phyloP scores from a whole-genome alignment of 2,888 invertebrate species.

The Nephrocerus scutellatus region DNA sequence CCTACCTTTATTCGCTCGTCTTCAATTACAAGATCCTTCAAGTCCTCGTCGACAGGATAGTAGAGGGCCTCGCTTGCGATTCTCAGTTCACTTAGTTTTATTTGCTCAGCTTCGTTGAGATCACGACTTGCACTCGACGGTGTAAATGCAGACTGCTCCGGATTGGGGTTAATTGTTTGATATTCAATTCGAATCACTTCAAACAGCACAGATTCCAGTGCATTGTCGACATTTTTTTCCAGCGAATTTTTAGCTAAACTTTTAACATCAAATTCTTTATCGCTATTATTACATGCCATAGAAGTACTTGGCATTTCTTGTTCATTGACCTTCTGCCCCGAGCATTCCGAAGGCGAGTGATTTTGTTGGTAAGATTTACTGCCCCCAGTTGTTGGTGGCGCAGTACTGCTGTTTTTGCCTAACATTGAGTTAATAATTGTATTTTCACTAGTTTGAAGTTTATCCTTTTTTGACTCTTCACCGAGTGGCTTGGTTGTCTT shows the following conservation, averaged over 20 bases:
- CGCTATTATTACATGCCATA: too few species aligned
- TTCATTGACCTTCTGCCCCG: too few species aligned
- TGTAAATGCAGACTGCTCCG: slow-evolving; percentile 30
- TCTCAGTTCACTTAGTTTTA: slow-evolving; percentile 76
- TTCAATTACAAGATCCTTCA: slow-evolving; percentile 61
- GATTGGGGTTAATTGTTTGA: slow-evolving; percentile 51
- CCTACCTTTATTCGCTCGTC: slow-evolving; percentile 55
- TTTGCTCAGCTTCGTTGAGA: slow-evolving; percentile 70
- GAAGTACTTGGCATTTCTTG: too few species aligned
- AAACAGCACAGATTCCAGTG: slow-evolving; percentile 76
- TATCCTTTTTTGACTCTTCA: too few species aligned
- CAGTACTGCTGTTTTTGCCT: slow-evolving; percentile 16
- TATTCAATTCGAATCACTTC: slow-evolving; percentile 82
- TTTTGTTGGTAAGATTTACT: too few species aligned
- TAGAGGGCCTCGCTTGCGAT: slow-evolving; percentile 78
- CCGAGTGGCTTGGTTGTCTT: slow-evolving; percentile 11
- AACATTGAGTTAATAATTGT: slow-evolving; percentile 25
- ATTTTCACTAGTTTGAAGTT: slow-evolving; percentile 15
- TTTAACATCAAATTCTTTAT: too few species aligned
- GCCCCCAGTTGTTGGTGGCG: neutral
- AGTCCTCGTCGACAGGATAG: slow-evolving; percentile 77
- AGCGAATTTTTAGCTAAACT: too few species aligned
- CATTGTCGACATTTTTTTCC: too few species aligned
- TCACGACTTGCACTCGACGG: slow-evolving; percentile 46
- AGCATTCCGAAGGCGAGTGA: too few species aligned